These are phyloP conservation scores for Harpagifer antarcticus DNA, from an alignment of 2,797 vertebrate species.

Conservation along the genomic window DNA sequence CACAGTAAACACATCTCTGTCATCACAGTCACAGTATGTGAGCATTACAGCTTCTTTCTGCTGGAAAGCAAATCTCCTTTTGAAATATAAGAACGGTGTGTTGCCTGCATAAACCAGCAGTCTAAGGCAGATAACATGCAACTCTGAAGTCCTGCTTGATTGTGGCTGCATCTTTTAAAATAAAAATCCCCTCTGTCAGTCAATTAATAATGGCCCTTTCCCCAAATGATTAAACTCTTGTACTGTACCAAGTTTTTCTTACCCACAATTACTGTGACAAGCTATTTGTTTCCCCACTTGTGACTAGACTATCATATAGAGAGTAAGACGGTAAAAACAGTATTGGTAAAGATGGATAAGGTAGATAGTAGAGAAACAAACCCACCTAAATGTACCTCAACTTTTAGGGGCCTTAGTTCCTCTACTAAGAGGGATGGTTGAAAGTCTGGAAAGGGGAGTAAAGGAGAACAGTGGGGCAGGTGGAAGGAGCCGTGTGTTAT, in stretches of 20 bases:
- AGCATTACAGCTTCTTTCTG: conserved; percentile 4
- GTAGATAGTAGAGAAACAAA: too few species aligned
- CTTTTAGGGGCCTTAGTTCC: too few species aligned
- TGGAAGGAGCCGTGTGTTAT: conserved; percentile 46
- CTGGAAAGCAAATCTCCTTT: conserved; percentile 19
- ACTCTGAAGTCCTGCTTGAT: background rate
- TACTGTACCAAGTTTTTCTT: background rate
- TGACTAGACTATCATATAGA: background rate
- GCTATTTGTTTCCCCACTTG: background rate
- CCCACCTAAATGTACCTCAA: too few species aligned
- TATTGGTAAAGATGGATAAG: background rate
- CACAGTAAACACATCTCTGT: background rate
- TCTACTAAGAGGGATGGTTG: too few species aligned
- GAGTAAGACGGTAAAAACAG: background rate
- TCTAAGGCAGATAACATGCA: background rate
- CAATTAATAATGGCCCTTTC: background rate
- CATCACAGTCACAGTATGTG: background rate
- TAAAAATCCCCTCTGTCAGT: background rate
- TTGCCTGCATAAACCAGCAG: background rate
- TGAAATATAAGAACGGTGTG: conserved; percentile 12
- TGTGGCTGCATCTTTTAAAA: background rate
- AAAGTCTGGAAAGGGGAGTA: background rate
- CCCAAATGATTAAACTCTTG: conserved; percentile 1
- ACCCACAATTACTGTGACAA: background rate
- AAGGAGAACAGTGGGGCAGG: conserved; percentile 23